Evolutionary conservation across 2,113 vertebrate species (phyloP), one percentile per base, ranked within the genome.

Genomic region (Sarotherodon lohbergeri): DNA sequence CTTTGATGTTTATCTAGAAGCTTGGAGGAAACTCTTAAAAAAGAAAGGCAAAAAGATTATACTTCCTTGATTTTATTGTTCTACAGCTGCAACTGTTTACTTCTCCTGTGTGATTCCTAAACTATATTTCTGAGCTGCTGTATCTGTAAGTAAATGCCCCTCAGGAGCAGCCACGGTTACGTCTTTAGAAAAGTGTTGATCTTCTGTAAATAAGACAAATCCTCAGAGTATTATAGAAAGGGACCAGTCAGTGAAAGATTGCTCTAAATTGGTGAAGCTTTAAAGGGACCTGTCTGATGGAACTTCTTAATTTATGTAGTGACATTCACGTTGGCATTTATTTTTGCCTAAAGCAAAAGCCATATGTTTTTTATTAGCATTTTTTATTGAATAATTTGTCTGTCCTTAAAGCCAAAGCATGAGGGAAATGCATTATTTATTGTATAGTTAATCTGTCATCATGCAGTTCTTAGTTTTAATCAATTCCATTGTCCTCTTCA

Each of bases 271-370:
- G 4, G 8, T 73, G 5, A 43, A 1, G 61, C 27, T 55, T 43
- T 57, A 19, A 22, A 19, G 43, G 50, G 68, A 0, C 14, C 24
- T 19, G 24, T 76, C 0, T 48, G 0, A 48, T 12, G 43, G 43
- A 43, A 71, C 66, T 48, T 76, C 9, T 2, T 76, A 76, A 50
- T 76, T 76, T 76, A 76, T 76, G 43, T 50, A 76, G 43, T 7
- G 71, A 76, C 43, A 76, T 76, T 76, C 5, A 76, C 41, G 3
- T 0, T 11, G 22, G 41, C 46, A 22, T 83, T 39, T 50, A 27
- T 46, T 50, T 57, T 50, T 4, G 13, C 50, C 34, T 4, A 66
- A 22, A 82, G 36, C 16, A 63, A 55, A 36, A 17, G 5, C 48
- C 57, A 19, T 34, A 7, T 24, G 5, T 0, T 63, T 63, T 66